These are phyloP conservation scores for Phymorhynchus buccinoides DNA, from an alignment of 1,140 invertebrate species.

Conservation along the genomic window DNA sequence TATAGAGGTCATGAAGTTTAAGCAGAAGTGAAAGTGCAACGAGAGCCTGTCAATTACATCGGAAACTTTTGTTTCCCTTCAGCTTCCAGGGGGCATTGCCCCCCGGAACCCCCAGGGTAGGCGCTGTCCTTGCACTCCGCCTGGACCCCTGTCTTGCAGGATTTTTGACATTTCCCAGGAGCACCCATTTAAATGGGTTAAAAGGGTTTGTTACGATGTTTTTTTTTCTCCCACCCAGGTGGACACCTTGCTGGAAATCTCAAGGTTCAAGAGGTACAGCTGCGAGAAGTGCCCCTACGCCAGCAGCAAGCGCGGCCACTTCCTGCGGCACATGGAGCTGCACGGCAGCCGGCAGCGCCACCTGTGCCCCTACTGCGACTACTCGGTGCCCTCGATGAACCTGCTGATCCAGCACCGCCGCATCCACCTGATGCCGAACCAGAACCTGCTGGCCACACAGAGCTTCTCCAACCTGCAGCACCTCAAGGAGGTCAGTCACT, in stretches of 20 bases:
- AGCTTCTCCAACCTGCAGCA: slow-evolving; percentile 68
- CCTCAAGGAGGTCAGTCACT: slow-evolving; percentile 57
- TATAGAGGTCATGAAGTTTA: too few species aligned
- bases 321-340: slow-evolving; percentile 85
- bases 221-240: slow-evolving; percentile 41
- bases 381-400: slow-evolving; percentile 81
- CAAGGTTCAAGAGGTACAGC: slow-evolving; percentile 67
- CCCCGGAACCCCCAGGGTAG: too few species aligned
- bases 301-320: slow-evolving; percentile 89
- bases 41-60: too few species aligned
- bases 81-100: too few species aligned
- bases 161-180: too few species aligned
- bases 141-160: too few species aligned
- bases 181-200: too few species aligned
- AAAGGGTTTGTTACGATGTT: too few species aligned
- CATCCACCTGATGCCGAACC: slow-evolving; percentile 69
- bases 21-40: too few species aligned
- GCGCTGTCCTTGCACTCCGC: too few species aligned
- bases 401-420: slow-evolving; percentile 69
- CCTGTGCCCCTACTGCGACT: slow-evolving; percentile 89
- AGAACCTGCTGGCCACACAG: slow-evolving; percentile 70
- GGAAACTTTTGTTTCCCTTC: too few species aligned
- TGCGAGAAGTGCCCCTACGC: slow-evolving; percentile 86
- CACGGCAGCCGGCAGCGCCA: slow-evolving; percentile 89
- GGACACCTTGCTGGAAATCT: slow-evolving; percentile 66